Percentiles rank a stretch among this genome's conserved stretches.
phyloP scores from a whole-genome alignment of 35 echinoderm and acorn worm genomes.

The Lytechinus pictus region DNA sequence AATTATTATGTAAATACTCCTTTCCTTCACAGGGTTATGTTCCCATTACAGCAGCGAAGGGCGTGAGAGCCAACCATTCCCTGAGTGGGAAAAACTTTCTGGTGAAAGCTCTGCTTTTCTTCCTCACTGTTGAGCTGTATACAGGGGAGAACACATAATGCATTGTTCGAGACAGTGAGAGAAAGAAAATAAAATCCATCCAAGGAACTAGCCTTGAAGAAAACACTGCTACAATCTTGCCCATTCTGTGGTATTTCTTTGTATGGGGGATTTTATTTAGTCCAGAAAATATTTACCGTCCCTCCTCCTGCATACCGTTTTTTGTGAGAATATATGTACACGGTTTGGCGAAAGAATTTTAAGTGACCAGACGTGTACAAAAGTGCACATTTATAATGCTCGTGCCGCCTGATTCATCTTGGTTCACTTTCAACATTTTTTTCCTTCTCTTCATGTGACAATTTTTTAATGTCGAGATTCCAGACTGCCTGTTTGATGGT shows the following conservation, averaged over 20 bases:
- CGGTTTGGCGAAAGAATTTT: not conserved
- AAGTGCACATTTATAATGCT: constrained; percentile 3
- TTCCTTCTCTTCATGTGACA: not conserved
- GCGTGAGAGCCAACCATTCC: not conserved
- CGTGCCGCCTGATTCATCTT: not conserved
- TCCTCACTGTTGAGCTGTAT: not conserved
- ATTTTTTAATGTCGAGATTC: not conserved
- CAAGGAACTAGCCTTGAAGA: not conserved
- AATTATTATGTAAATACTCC: constrained; percentile 14
- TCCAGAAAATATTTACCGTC: not conserved
- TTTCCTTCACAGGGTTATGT: not conserved
- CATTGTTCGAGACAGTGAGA: not conserved
- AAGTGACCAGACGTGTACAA: not conserved
- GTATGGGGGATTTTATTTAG: not conserved
- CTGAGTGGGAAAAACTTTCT: not conserved
- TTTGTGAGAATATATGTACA: not conserved
- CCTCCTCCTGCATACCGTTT: not conserved
- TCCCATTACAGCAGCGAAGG: not conserved
- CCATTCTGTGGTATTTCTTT: constrained; percentile 10
- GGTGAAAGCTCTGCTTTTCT: not conserved
- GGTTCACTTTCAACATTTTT: not conserved
- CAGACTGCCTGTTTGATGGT: not conserved
- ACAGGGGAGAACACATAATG: not conserved
- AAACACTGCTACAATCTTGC: not conserved
- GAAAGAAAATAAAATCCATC: not conserved